Evolutionary conservation across 92 coral and sea anemone species (phyloP), one percentile per base, ranked within the genome.

Genomic region (Palythoa grandis): DNA sequence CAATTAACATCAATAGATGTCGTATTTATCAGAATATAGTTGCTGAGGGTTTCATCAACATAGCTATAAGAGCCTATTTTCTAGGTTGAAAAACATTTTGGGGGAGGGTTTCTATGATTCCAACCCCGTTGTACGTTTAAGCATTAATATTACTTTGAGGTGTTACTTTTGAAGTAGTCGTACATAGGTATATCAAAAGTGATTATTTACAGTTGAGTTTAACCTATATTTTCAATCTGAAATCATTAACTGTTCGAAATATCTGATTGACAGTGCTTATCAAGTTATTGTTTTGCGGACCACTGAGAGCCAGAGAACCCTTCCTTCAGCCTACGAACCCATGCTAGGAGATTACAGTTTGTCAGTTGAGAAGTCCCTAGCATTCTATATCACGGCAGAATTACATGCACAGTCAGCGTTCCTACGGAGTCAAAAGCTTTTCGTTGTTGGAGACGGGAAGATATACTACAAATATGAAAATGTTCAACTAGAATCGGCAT

Each of bases 381-480:
- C 61, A 7, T 80, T 80, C 23, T 80, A 80, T 11, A 80, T 80
- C 48, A 80, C 85, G 17, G 85, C 85, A 7, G 85, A 80, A 25
- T 10, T 80, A 48, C 35, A 29, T 29, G 35, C 35, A 29, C 52
- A 80, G 23, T 16, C 85, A 5, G 66, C 72, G 23, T 80, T 80
- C 13, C 14, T 80, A 47, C 14, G 22, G 24, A 63, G 63, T 14
- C 37, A 61, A 43, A 47, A n/a, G 11, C 8, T 12, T 5, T 90
- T 90, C 74, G 29, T 48, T 38, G 76, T 90, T 13, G 92, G 92
- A 39, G 90, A 90, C 47, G 88, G 85, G 7, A 7, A 86, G 52
- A 72, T 3, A 0, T 75, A 68, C 40, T 76, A 60, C 54, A 72
- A 4, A 1, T 90, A 86, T 39, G 38, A 48, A n/a, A 90, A 90